These are phyloP conservation scores for Polypedilum vanderplanki DNA, from an alignment of 1,140 invertebrate species.

Conservation along the genomic window DNA sequence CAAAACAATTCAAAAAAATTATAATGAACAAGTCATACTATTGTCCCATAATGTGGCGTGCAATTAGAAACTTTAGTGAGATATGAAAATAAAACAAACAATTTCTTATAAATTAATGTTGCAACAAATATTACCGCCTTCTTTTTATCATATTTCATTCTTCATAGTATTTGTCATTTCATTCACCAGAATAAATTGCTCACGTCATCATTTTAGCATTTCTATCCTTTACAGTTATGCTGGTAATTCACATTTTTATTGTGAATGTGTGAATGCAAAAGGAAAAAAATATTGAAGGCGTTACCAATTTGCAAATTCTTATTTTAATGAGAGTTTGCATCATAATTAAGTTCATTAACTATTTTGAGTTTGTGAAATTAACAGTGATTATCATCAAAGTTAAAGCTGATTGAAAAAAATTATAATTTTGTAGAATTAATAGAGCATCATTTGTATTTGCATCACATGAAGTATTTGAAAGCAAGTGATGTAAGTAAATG, in stretches of 20 bases:
- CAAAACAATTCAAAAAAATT: no score
- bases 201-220: background rate
- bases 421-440: background rate
- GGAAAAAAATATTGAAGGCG: background rate
- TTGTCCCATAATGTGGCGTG: no score
- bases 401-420: background rate
- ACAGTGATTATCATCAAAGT: background rate
- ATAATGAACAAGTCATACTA: no score
- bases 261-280: background rate
- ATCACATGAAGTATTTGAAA: background rate
- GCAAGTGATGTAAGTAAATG: background rate
- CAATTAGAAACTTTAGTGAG: no score
- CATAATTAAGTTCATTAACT: background rate
- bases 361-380: background rate
- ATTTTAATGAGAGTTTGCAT: background rate
- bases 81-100: no score
- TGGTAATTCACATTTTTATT: no score
- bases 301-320: background rate
- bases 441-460: constrained; percentile 9
- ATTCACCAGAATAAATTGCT: background rate
- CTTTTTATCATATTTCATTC: background rate
- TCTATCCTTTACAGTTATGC: constrained; percentile 12
- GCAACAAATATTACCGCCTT: background rate
- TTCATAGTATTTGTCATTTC: background rate
- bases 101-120: no score